A percentile compares a stretch with the other conserved stretches of the same genome.
phyloP scores from a whole-genome alignment of 2,113 vertebrate species.

The Triplophysa siluroides region DNA sequence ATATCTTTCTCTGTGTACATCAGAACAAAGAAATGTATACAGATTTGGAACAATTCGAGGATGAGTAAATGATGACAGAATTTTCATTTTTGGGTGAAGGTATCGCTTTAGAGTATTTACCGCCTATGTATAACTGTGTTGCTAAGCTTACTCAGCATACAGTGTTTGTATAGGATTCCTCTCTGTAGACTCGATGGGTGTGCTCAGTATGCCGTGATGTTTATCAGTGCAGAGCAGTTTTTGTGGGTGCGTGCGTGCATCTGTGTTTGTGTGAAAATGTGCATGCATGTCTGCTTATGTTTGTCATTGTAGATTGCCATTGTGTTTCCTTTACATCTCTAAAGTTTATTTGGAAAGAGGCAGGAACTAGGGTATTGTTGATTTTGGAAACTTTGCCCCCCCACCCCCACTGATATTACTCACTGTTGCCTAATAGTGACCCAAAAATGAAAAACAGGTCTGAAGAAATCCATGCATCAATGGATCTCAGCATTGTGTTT shows the following conservation, averaged over 20 bases:
- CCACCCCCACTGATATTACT: slow-evolving; percentile 46
- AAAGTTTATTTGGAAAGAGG: slow-evolving; percentile 58
- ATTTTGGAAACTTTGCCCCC: slow-evolving; percentile 50
- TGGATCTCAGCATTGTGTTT: slow-evolving; percentile 70
- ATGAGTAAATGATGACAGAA: no score
- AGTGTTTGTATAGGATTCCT: not conserved
- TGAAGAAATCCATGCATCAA: slow-evolving; percentile 56
- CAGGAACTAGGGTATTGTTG: slow-evolving; percentile 36
- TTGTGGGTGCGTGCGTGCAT: not conserved
- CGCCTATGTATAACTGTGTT: not conserved
- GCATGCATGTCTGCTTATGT: not conserved
- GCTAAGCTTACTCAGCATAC: not conserved
- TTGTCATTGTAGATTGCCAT: slow-evolving; percentile 4
- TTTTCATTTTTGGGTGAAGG: not conserved
- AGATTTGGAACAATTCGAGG: no score
- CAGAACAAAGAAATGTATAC: no score
- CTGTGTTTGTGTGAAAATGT: slow-evolving; percentile 9
- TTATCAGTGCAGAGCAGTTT: not conserved
- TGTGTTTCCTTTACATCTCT: slow-evolving; percentile 28
- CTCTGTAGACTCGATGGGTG: not conserved
- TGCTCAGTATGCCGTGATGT: not conserved
- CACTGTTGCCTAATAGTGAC: slow-evolving; percentile 33
- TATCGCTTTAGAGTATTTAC: not conserved
- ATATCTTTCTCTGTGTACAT: no score
- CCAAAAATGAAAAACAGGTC: slow-evolving; percentile 40